Conservation (phyloP, 1,140 invertebrate genomes). For the Caenorhabditis briggsae region DNA sequence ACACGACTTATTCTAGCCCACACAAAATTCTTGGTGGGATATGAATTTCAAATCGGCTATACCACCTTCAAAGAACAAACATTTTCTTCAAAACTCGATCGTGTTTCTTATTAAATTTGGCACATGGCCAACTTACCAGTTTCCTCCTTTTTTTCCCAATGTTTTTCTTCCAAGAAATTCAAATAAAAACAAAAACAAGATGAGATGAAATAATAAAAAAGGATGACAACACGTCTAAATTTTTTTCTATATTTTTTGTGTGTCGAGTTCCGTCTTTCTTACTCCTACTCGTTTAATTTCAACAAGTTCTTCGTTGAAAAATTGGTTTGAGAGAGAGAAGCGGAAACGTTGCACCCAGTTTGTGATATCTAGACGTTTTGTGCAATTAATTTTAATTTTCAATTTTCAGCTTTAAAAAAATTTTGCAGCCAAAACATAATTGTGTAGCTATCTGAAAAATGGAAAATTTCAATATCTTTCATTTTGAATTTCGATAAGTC, state of each 20-base stretch:
- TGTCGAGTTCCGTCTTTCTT: constrained; percentile 10
- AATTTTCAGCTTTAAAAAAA: too few relatives aligned
- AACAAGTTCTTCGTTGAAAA: neutral
- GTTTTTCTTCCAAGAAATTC: neutral
- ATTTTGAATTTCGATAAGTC: too few relatives aligned
- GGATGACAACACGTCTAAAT: neutral
- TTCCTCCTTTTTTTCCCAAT: neutral
- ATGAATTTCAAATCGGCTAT: neutral
- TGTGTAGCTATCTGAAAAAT: too few relatives aligned
- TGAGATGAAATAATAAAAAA: neutral
- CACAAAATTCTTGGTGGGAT: neutral
- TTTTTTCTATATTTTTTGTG: neutral
- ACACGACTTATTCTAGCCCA: neutral
- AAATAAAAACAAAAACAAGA: neutral
- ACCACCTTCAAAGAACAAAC: neutral
- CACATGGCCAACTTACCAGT: neutral
- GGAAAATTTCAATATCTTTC: too few relatives aligned
- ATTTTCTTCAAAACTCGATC: neutral
- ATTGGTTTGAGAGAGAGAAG: neutral
- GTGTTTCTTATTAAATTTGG: neutral
- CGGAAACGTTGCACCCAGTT: constrained; percentile 4
- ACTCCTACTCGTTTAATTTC: neutral
- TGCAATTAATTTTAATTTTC: too few relatives aligned
- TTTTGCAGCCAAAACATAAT: too few relatives aligned
- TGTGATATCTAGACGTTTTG: neutral